These are phyloP conservation scores for Megathymus violae DNA, from an alignment of 1,140 invertebrate species.

Conservation along the genomic window DNA sequence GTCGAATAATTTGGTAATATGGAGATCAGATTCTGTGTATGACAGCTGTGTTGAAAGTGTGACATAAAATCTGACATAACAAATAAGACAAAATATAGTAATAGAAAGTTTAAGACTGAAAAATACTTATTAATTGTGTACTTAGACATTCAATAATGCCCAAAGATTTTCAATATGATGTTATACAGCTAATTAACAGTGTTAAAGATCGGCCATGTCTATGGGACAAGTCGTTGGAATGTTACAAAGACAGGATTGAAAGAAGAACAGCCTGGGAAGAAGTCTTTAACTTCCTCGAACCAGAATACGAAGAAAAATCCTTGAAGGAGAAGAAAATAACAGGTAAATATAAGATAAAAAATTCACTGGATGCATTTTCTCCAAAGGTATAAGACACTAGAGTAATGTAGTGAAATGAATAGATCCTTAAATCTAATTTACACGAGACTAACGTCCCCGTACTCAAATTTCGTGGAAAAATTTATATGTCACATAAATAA, in stretches of 20 bases:
- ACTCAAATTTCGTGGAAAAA: no score
- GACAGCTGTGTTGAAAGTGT: no score
- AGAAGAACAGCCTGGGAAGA: slow-evolving; percentile 68
- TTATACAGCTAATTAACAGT: slow-evolving; percentile 58
- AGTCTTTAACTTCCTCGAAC: slow-evolving; percentile 63
- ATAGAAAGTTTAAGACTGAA: no score
- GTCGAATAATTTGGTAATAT: no score
- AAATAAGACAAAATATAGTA: no score
- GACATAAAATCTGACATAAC: no score
- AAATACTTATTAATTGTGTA: no score
- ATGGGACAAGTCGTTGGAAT: slow-evolving; percentile 70
- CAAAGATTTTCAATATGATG: slow-evolving; percentile 71
- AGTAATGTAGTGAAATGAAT: no score
- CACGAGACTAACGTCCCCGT: no score
- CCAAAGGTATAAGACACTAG: not conserved
- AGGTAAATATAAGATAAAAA: slow-evolving; percentile 50
- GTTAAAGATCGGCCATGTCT: slow-evolving; percentile 64
- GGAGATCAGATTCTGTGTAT: no score
- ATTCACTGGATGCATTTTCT: not conserved
- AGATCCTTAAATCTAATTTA: no score
- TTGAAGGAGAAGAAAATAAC: slow-evolving; percentile 57
- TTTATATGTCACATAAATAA: no score
- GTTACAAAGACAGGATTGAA: slow-evolving; percentile 70
- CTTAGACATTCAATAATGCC: slow-evolving; percentile 39
- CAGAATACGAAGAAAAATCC: slow-evolving; percentile 60